These are phyloP conservation scores for Platalea minor DNA, from an alignment of 2,797 vertebrate species.

Conservation along the genomic window DNA sequence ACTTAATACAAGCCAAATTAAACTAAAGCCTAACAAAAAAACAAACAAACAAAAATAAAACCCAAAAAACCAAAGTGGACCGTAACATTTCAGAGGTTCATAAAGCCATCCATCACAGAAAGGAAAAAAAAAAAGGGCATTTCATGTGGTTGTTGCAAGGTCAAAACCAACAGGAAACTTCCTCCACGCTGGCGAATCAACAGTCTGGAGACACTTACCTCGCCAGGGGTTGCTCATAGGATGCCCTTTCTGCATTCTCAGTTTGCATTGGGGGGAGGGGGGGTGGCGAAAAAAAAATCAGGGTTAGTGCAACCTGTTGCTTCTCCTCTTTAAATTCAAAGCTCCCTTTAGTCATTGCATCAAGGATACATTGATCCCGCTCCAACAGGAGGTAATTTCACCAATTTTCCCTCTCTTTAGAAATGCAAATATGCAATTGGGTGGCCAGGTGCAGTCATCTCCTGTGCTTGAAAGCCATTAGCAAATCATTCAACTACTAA, in stretches of 20 bases:
- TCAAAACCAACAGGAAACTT: not conserved
- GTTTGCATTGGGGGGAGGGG: not conserved
- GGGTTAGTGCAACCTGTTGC: rapidly evolving
- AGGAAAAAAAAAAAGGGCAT: not conserved
- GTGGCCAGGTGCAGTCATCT: constrained; percentile 21
- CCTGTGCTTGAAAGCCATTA: not conserved
- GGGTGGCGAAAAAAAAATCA: no score
- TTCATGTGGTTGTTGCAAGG: not conserved
- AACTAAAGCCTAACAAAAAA: not conserved
- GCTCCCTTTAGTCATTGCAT: not conserved
- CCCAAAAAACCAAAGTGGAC: not conserved
- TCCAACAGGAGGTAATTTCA: not conserved
- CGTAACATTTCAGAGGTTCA: not conserved
- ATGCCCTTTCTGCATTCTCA: not conserved
- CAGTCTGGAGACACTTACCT: not conserved
- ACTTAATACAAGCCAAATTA: not conserved
- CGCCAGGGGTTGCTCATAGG: not conserved
- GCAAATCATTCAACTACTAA: not conserved
- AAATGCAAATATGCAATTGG: not conserved
- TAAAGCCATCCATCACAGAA: not conserved
- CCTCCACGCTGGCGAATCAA: not conserved
- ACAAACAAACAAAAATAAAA: no score
- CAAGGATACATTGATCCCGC: not conserved
- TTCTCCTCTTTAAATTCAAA: not conserved
- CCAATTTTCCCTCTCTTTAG: not conserved